Base-by-base conservation (phyloP, 2,113 vertebrate genomes). In the Geococcyx californianus region DNA sequence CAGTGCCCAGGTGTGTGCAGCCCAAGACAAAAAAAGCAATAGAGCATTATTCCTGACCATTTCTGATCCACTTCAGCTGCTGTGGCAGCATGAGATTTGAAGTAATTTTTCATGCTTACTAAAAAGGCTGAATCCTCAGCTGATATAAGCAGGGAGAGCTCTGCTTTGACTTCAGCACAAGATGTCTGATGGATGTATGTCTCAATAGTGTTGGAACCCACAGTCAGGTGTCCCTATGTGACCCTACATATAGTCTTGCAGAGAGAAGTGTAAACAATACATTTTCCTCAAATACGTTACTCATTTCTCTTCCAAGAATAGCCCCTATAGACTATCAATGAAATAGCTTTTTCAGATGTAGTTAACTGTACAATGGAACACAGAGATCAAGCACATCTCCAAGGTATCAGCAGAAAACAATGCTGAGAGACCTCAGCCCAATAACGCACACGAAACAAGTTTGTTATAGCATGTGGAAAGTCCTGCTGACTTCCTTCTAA, bases 361-460 rank as follows among this genome's bases (percentile, higher is more conserved):
- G 21, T 74, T 84, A 28, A 40, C 9, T 68, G 62, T 42, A 78
- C 64, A 89, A 24, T 13, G 62, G 77, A 94, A 81, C 56, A 68
- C 9, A 54, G 72, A 81, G 49, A 88, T 60, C 72, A 90, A 92
- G 82, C n/a, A 66, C 90, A 90, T 88, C 92, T 92, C 88, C 79
- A 68, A 78, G 69, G 79, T 70, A 75, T 67, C 76, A 88, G 52
- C 60, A 94, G 79, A 85, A 93, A 90, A 90, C 90, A 91, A 55
- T 45, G 33, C 77, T 29, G 75, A 90, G 68, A 86, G 5, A 47
- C 34, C 31, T 85, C 64, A 83, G 85, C 54, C 72, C 83, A 81
- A 44, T 82, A 52, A 70, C 94, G 34, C 59, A 68, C 44, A 64
- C 38, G 40, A 88, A 92, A 90, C 26, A 14, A 40, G 11, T 44